phyloP scores from a whole-genome alignment of 2,113 vertebrate species.

The Chascanopsetta lugubris region DNA sequence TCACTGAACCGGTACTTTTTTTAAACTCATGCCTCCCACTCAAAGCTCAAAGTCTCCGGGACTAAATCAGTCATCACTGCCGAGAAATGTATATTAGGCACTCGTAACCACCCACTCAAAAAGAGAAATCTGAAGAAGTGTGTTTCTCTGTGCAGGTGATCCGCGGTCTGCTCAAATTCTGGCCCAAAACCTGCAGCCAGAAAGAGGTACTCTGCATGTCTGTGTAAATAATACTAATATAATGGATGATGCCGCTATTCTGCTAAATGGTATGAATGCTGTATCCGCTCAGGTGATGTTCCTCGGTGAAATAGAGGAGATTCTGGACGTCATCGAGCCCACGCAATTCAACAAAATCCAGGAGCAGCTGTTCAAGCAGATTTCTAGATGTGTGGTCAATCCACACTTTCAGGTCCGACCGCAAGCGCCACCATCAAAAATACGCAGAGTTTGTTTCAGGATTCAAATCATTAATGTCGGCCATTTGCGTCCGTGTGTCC shows the following conservation, averaged over 20 bases:
- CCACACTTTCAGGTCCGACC: conserved; percentile 94
- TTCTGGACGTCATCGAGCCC: conserved; percentile 97
- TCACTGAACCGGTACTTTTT: conserved; percentile 91
- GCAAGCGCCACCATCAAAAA: neutral
- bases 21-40: conserved; percentile 36
- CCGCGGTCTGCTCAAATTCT: conserved; percentile 94
- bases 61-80: conserved; percentile 49
- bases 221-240: neutral
- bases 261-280: neutral
- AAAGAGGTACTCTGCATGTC: conserved; percentile 87
- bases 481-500: neutral
- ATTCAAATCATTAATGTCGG: neutral
- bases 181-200: conserved; percentile 98
- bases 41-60: conserved; percentile 27
- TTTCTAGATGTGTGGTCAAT: conserved; percentile 95
- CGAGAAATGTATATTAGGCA: conserved; percentile 30
- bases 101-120: conserved; percentile 41
- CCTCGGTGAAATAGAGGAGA: conserved; percentile 98
- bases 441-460: neutral
- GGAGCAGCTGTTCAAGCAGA: conserved; percentile 97
- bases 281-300: conserved; percentile 90
- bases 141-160: conserved; percentile 84
- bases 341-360: conserved; percentile 98
- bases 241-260: neutral
- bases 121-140: neutral